Evolutionary conservation across 2,797 vertebrate species (phyloP).

Genomic region (Petrocephalus schoutedeni): DNA sequence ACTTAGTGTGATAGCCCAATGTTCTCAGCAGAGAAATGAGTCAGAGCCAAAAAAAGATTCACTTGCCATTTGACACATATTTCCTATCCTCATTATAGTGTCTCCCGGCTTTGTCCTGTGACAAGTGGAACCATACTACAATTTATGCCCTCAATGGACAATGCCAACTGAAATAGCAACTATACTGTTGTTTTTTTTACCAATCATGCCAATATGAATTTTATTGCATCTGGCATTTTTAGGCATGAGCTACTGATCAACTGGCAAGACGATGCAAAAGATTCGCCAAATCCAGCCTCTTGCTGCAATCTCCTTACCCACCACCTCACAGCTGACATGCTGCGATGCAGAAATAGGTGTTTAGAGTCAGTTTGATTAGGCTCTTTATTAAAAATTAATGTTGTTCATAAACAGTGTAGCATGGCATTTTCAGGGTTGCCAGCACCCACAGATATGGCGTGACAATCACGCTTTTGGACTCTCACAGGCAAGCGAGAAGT

Average conservation of each 20-base stretch:
- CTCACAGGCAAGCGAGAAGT: too few species aligned
- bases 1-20: conserved; percentile 28
- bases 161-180: neutral
- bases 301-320: neutral
- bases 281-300: neutral
- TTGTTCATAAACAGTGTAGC: neutral
- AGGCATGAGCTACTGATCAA: neutral
- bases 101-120: neutral
- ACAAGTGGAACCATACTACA: neutral
- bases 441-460: too few species aligned
- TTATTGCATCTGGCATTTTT: neutral
- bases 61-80: conserved; percentile 23
- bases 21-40: conserved; percentile 19
- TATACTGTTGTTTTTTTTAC: neutral
- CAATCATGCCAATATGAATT: neutral
- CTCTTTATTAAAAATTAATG: neutral
- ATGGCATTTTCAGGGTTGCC: too few species aligned
- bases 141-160: neutral
- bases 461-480: too few species aligned
- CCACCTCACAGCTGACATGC: neutral
- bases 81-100: neutral
- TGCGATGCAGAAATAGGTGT: neutral
- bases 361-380: neutral
- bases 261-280: neutral
- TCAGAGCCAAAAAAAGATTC: conserved; percentile 13